A percentile compares a stretch with the other conserved stretches of the same genome.
Conservation (phyloP, 2,888 invertebrate species). For the Cyrtodaria siliqua region DNA sequence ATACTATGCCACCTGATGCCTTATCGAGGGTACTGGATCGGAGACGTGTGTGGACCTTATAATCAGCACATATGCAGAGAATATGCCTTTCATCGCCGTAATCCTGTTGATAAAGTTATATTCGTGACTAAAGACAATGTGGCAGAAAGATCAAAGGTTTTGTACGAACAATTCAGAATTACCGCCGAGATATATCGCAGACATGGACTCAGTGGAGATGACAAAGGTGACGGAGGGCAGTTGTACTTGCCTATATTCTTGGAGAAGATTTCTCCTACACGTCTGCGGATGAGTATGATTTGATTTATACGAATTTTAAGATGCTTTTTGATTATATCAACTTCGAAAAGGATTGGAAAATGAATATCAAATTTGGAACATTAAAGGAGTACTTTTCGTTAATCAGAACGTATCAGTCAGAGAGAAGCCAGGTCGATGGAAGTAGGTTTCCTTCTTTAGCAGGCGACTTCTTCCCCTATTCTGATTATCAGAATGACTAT, state of each 20-base stretch:
- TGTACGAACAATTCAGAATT: constrained; percentile 95
- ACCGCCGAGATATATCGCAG: constrained; percentile 93
- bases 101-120: constrained; percentile 89
- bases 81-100: constrained; percentile 90
- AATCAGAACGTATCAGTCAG: constrained; percentile 86
- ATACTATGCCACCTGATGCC: constrained; percentile 97
- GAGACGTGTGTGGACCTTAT: constrained; percentile 96
- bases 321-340: constrained; percentile 96
- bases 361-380: constrained; percentile 90
- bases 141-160: constrained; percentile 92
- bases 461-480: constrained; percentile 99
- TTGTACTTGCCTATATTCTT: constrained; percentile 91
- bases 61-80: constrained; percentile 91
- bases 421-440: constrained; percentile 86
- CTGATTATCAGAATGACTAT: constrained; percentile 94
- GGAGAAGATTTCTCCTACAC: constrained; percentile 99
- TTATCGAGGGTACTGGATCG: constrained; percentile 98
- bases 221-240: constrained; percentile 1
- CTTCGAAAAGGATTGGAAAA: constrained; percentile 89
- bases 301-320: constrained; percentile 96
- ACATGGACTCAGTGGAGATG: constrained; percentile 11
- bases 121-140: constrained; percentile 95
- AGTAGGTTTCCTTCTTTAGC: constrained; percentile 90
- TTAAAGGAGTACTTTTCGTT: constrained; percentile 95
- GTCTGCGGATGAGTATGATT: constrained; percentile 95